Base-by-base conservation (phyloP, 2,888 invertebrate genomes). In the Drosophila kuntzei region DNA sequence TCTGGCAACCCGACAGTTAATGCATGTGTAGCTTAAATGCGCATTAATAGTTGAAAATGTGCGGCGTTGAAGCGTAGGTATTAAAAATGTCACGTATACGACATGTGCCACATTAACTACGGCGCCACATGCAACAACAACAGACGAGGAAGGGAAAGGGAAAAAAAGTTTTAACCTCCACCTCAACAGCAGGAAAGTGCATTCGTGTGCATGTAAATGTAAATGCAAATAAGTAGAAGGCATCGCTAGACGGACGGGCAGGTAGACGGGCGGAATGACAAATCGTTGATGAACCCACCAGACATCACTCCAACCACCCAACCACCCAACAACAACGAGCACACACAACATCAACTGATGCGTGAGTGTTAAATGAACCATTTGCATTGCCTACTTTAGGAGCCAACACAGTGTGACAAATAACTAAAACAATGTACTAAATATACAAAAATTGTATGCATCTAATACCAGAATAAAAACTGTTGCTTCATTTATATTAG, bases 61-160 rank as follows among this genome's bases (percentile, higher is more conserved):
- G 85, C 85, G 87, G 87, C 80, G 80, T 85, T 84, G 82, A 87
- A 85, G 81, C 84, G 78, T 73, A 81, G 76, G 84, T 79, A 86
- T 84, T 86, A 86, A 85, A 85, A 84, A 86, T 85, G 85, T 87
- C 87, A 87, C 87, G 85, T 87, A 84, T 81, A 75, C 87, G 87
- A 85, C 84, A 87, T 85, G 85, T 84, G 81, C 64, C 84, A 85
- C 87, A 85, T 84, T 84, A 84, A 84, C 84, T 87, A 84, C 79
- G 44, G 59, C 61, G 76, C 69, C 76, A 69, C 83, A 79, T 76
- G 81, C 73, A 86, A 83, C 75, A 76, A 64, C 60, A 73, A 18
- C 61, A 39, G 22, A 22, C n/a, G 22, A 22, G 22, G 5, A 4
- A 22, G 22, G 7, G 6, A 25, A 50, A 47, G 59, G 20, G 55